Percentiles rank a stretch among this genome's conserved stretches.
Conservation (phyloP, 2,113 vertebrate species). For the Dicerorhinus sumatrensis region DNA sequence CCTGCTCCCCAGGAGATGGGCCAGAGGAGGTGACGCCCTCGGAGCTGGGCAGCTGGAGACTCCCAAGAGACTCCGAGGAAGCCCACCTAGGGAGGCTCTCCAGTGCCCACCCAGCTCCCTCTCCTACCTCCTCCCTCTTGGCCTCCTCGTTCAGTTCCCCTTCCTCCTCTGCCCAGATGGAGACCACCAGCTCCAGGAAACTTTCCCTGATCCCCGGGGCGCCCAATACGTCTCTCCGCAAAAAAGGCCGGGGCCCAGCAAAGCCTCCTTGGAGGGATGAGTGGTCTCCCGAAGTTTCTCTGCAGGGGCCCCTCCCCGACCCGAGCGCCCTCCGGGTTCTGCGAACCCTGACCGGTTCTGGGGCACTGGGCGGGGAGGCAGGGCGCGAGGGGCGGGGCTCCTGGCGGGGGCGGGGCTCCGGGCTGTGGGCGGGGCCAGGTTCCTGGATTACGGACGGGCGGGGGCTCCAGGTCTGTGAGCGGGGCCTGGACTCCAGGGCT, state of each 20-base stretch:
- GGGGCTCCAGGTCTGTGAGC: not conserved
- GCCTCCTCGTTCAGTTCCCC: not conserved
- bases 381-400: not conserved
- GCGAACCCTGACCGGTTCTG: rapidly evolving
- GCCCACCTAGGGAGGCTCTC: not conserved
- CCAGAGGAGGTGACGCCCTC: not conserved
- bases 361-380: not conserved
- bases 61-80: not conserved
- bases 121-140: rapidly evolving
- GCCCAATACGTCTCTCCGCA: not conserved
- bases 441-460: too few species aligned
- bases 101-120: not conserved
- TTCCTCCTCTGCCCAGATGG: not conserved
- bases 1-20: not conserved
- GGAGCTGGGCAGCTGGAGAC: too few species aligned
- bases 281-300: not conserved
- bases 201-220: not conserved
- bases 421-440: too few species aligned
- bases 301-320: too few species aligned
- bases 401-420: not conserved
- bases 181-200: not conserved
- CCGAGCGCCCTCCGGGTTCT: rapidly evolving
- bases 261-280: not conserved
- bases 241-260: not conserved
- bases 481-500: not conserved